Percentiles rank a stretch among this genome's conserved stretches.
Conservation (phyloP, 2,888 invertebrate species). For the Harpagoxenus sublaevis region DNA sequence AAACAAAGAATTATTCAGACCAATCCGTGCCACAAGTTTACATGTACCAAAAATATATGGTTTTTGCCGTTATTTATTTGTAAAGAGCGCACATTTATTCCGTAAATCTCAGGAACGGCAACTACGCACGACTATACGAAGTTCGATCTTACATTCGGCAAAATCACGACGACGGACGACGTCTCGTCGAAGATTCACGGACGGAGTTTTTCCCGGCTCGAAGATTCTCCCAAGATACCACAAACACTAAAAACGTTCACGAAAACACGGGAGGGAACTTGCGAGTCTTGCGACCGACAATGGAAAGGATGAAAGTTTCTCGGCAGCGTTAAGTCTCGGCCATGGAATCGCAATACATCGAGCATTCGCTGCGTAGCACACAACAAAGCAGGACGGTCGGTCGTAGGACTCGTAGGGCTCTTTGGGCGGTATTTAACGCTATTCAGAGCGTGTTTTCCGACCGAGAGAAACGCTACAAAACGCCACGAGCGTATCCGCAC, state of each 20-base stretch:
- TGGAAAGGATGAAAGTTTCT: background rate
- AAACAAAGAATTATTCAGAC: background rate
- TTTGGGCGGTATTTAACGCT: background rate
- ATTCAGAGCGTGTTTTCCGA: background rate
- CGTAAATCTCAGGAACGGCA: background rate
- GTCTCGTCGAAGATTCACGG: background rate
- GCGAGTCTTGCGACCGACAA: too few relatives aligned
- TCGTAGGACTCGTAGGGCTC: background rate
- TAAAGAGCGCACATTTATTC: background rate
- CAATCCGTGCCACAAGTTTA: background rate
- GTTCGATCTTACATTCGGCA: background rate
- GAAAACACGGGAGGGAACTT: background rate
- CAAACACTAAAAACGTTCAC: background rate
- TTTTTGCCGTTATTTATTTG: background rate
- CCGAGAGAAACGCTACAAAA: background rate
- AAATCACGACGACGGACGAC: background rate
- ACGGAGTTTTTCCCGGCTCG: background rate
- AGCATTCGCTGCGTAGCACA: background rate
- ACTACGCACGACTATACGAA: too few relatives aligned
- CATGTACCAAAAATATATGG: background rate
- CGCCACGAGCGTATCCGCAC: background rate
- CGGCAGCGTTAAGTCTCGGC: background rate
- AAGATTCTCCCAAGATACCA: background rate
- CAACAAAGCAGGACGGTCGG: background rate
- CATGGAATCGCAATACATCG: background rate